Base-by-base conservation (phyloP, 2,888 invertebrate species). In the Pterobdella sp. region DNA sequence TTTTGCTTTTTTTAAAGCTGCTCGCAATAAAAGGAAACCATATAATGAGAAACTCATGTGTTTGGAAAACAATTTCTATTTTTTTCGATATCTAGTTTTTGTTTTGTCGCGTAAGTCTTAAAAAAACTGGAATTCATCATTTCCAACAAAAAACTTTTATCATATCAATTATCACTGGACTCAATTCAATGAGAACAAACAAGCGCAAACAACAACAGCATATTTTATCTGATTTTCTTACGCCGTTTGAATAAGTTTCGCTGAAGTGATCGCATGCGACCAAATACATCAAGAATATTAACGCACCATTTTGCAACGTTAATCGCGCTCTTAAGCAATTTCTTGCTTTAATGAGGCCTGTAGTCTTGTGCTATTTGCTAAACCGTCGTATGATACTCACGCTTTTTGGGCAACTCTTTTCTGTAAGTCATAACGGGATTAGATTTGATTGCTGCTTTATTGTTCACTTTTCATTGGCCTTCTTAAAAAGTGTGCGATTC, bases 301-400 rank as follows among this genome's bases (percentile, higher is more conserved):
- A 56, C 60, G 60, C 60, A 56, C 60, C n/a, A 26, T 56, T 56
- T 56, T 56, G 60, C 60, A 56, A 26, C 60, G 60, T 56, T 56
- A 56, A 56, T 56, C 60, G 60, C 26, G 42, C 42, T 42, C 18
- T 42, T 7, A 42, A 26, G 60, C 60, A 56, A 56, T 56, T 56
- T 56, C 60, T 26, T 56, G 60, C 3, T 26, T 56, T 56, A 56
- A 56, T 56, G n/a, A 56, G 60, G 60, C 26, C 60, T 3, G n/a
- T 26, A 22, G 18, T 14, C 14, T 56, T 14, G 60, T 56, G 4
- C 60, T 26, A 56, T 4, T 56, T 56, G 60, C 60, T 14, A 26
- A 3, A 56, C 14, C n/a, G 4, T 22, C 60, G 26, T 22, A 3
- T 26, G 3, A 22, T 3, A 4, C 60, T 22, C n/a, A 4, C n/a